Evolutionary conservation across 2,113 vertebrate genomes (phyloP).

Genomic region (Donacobius atricapilla): DNA sequence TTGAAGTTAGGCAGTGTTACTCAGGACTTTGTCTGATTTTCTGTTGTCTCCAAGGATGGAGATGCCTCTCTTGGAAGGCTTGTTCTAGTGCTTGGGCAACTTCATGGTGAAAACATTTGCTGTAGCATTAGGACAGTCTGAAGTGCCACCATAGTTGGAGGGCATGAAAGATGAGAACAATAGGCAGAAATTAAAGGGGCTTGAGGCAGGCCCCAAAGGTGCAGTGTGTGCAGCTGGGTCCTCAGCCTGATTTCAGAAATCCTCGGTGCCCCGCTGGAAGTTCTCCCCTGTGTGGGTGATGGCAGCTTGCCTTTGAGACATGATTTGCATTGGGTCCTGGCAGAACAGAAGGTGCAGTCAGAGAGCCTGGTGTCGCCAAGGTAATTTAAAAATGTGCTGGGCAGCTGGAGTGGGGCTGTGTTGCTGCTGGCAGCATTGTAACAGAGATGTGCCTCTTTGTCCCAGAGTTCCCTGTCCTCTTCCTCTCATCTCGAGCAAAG

Average conservation of each 20-base stretch:
- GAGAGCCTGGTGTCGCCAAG: not conserved
- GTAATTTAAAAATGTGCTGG: constrained; percentile 15
- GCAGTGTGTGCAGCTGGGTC: not conserved
- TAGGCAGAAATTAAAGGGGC: not conserved
- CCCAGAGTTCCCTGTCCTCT: constrained; percentile 15
- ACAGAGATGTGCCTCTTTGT: constrained; percentile 1
- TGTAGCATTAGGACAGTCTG: not conserved
- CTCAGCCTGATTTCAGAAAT: not conserved
- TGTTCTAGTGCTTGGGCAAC: not conserved
- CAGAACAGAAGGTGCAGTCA: not conserved
- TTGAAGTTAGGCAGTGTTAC: not conserved
- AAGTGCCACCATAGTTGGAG: not conserved
- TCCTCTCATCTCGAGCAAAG: constrained; percentile 24
- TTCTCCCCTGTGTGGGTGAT: not conserved
- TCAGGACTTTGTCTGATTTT: not conserved
- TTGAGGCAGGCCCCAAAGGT: not conserved
- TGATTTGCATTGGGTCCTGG: not conserved
- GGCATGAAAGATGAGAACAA: not conserved
- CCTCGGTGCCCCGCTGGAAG: not conserved
- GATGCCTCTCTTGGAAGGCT: not conserved
- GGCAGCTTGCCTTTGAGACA: not conserved
- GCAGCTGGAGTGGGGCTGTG: not conserved
- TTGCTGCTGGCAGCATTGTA: not conserved
- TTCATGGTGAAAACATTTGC: not conserved
- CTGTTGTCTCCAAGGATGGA: not conserved